Conservation (phyloP, 2,797 vertebrate species). For the Hoplostethus mediterraneus region DNA sequence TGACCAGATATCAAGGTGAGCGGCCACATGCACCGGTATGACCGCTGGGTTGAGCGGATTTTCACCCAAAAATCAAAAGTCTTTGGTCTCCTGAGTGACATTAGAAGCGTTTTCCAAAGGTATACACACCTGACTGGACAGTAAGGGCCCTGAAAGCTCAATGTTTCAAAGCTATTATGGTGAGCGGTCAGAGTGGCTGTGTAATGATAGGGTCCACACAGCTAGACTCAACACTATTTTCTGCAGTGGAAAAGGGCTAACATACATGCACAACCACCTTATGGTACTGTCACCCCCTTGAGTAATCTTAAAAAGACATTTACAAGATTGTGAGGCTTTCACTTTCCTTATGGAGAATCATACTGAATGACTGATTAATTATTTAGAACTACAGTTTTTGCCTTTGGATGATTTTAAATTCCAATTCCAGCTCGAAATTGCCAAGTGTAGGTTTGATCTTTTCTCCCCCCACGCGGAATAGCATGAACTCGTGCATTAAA, state of each 20-base stretch:
- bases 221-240: neutral
- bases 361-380: neutral
- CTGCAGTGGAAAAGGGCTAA: neutral
- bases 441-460: neutral
- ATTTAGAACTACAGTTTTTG: too few relatives aligned
- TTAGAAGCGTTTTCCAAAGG: neutral
- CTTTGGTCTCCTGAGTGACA: slow-evolving; percentile 10
- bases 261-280: neutral
- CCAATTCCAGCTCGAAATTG: neutral
- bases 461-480: neutral
- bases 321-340: neutral
- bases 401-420: neutral
- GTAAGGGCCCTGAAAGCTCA: neutral
- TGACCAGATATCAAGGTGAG: slow-evolving; percentile 70
- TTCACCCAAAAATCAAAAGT: slow-evolving; percentile 6
- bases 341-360: neutral
- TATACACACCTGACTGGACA: too few relatives aligned
- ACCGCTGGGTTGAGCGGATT: slow-evolving; percentile 25
- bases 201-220: neutral
- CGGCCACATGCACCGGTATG: slow-evolving; percentile 42
- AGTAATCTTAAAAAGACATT: neutral
- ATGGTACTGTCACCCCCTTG: neutral
- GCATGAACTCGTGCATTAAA: slow-evolving; percentile 6
- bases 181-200: neutral
- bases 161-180: too few relatives aligned